Percentiles rank a stretch among this genome's conserved stretches.
phyloP scores from a whole-genome alignment of 2,888 invertebrate species.

The Leucoma salicis region DNA sequence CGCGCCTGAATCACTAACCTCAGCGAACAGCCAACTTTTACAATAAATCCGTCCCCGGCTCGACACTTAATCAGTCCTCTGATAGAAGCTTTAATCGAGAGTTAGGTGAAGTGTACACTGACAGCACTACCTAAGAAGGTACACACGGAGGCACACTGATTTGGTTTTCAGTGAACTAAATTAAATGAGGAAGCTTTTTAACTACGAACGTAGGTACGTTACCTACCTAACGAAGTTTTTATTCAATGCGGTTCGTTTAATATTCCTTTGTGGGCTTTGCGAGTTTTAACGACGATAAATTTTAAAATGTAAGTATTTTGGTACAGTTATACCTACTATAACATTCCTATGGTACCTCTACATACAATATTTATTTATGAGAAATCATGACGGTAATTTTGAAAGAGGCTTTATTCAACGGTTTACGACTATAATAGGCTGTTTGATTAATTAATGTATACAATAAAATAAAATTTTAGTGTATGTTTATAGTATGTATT shows the following conservation, averaged over 20 bases:
- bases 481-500: too few species aligned
- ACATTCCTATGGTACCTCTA: too few species aligned
- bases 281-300: too few species aligned
- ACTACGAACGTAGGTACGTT: slow-evolving; percentile 43
- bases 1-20: slow-evolving; percentile 80
- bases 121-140: too few species aligned
- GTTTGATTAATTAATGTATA: too few species aligned
- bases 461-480: too few species aligned
- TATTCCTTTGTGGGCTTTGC: background rate
- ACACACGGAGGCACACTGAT: slow-evolving; percentile 62
- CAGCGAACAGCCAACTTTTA: slow-evolving; percentile 79
- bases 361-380: too few species aligned
- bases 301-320: too few species aligned
- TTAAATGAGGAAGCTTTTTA: slow-evolving; percentile 47
- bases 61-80: slow-evolving; percentile 81
- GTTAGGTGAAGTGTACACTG: slow-evolving; percentile 53
- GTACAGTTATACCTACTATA: too few species aligned
- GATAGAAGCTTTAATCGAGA: slow-evolving; percentile 80
- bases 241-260: slow-evolving; percentile 23
- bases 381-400: too few species aligned
- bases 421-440: too few species aligned
- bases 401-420: too few species aligned
- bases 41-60: slow-evolving; percentile 80
- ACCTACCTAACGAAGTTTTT: slow-evolving; percentile 34
- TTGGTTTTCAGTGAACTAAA: slow-evolving; percentile 57